Evolutionary conservation across 2,888 invertebrate genomes (phyloP), one percentile per base, ranked within the genome.

Genomic region (Onchidella celtica): DNA sequence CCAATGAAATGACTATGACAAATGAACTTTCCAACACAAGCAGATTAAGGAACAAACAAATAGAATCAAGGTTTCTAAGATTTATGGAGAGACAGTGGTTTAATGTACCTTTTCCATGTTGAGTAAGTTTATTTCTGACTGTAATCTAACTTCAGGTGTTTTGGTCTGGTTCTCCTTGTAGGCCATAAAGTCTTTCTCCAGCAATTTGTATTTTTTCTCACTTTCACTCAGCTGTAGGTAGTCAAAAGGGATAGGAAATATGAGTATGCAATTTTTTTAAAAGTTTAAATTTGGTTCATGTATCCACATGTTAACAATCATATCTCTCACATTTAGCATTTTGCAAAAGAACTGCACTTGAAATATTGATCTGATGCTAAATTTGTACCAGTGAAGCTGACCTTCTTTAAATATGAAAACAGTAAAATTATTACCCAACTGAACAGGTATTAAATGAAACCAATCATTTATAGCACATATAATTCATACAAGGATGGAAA

Each of bases 61-160:
- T n/a, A n/a, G n/a, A n/a, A n/a, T n/a, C n/a, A n/a, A n/a, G n/a
- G n/a, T n/a, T n/a, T n/a, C n/a, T n/a, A n/a, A n/a, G n/a, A n/a
- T n/a, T n/a, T n/a, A n/a, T n/a, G n/a, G n/a, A n/a, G n/a, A n/a
- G n/a, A n/a, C n/a, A n/a, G n/a, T n/a, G n/a, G n/a, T n/a, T n/a
- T n/a, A n/a, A 73, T 76, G 61, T 81, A 93, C 93, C 90, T 93
- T 93, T 85, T 93, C 93, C 59, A 93, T 84, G 17, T 90, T 92
- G 0, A 93, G 89, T 27, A 93, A 85, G 81, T 93, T 93, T 69
- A 93, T 91, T 86, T 94, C 93, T 38, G 93, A 90, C 88, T 93
- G 93, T 24, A 93, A 90, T 76, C 92, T 85, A 9, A 92, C 90
- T 84, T 94, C 93, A 27, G 93, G 93, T 82, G 92, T 92, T 32